These are phyloP conservation scores for Pogonophryne albipinna DNA, from an alignment of 2,797 vertebrate genomes.

Conservation along the genomic window DNA sequence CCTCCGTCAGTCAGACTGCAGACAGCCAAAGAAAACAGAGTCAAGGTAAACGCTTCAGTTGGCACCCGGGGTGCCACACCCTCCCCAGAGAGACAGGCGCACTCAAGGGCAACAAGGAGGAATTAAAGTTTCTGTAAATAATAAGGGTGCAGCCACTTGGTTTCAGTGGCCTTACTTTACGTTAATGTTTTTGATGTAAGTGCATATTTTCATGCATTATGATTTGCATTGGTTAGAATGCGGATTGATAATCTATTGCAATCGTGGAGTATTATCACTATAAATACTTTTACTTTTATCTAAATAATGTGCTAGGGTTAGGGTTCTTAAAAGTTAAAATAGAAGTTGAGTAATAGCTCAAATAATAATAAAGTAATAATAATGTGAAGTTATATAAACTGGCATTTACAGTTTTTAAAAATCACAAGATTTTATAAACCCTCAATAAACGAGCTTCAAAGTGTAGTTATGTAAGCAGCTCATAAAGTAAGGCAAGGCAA, in stretches of 20 bases:
- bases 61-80: conserved; percentile 61
- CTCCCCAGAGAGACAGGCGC: conserved; percentile 35
- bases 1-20: conserved; percentile 62
- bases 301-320: neutral
- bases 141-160: neutral
- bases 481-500: too few relatives aligned
- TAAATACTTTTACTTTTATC: neutral
- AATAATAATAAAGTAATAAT: too few relatives aligned
- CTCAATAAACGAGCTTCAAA: too few relatives aligned
- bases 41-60: conserved; percentile 60
- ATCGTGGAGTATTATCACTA: neutral
- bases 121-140: conserved; percentile 38
- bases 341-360: neutral
- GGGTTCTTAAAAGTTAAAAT: neutral
- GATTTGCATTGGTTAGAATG: neutral
- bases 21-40: conserved; percentile 71
- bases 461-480: too few relatives aligned
- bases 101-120: conserved; percentile 43
- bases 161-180: neutral
- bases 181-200: neutral
- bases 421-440: too few relatives aligned
- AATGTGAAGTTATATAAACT: too few relatives aligned
- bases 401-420: too few relatives aligned
- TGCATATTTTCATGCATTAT: neutral
- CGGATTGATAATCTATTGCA: neutral